A percentile compares a stretch with the other conserved stretches of the same genome.
These are phyloP conservation scores for Drosophila pallidifrons DNA, from an alignment of 1,140 invertebrate species.

Conservation along the genomic window DNA sequence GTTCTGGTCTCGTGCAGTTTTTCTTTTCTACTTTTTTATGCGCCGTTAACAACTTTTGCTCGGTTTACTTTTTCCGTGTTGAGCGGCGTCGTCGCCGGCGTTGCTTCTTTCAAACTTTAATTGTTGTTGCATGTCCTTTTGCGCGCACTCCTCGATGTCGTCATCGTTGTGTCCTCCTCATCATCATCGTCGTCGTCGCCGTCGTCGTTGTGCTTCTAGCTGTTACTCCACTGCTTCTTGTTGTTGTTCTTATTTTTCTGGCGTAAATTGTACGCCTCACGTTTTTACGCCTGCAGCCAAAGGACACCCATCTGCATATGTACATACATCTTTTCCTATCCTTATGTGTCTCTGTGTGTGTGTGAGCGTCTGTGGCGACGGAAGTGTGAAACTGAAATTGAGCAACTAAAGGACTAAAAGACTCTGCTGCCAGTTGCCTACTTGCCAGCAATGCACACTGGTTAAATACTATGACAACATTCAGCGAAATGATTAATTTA, in stretches of 20 bases:
- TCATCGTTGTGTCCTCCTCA: slow-evolving; percentile 19
- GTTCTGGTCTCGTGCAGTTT: slow-evolving; percentile 43
- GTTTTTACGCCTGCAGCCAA: slow-evolving; percentile 80
- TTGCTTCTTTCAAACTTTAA: slow-evolving; percentile 81
- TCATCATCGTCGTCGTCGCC: slow-evolving; percentile 37
- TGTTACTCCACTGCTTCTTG: slow-evolving; percentile 24
- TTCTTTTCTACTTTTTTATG: slow-evolving; percentile 78
- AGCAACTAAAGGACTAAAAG: slow-evolving; percentile 84
- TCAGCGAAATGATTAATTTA: not conserved
- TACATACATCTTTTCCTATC: slow-evolving; percentile 23
- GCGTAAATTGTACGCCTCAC: slow-evolving; percentile 80
- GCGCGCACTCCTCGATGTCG: slow-evolving; percentile 48
- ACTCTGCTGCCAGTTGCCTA: slow-evolving; percentile 66
- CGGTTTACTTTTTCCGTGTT: slow-evolving; percentile 83
- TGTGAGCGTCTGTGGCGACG: slow-evolving; percentile 53
- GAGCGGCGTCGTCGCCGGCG: slow-evolving; percentile 60
- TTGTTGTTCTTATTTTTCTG: slow-evolving; percentile 59
- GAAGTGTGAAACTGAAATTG: slow-evolving; percentile 85
- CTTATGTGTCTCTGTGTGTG: slow-evolving; percentile 20
- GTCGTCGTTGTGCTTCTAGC: slow-evolving; percentile 41
- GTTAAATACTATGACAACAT: not conserved
- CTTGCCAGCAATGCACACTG: slow-evolving; percentile 61
- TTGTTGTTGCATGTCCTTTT: slow-evolving; percentile 83
- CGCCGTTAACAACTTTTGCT: slow-evolving; percentile 83
- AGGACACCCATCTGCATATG: slow-evolving; percentile 62